Evolutionary conservation across 1,140 invertebrate species (phyloP).

Genomic region (Diachasmimorpha longicaudata): DNA sequence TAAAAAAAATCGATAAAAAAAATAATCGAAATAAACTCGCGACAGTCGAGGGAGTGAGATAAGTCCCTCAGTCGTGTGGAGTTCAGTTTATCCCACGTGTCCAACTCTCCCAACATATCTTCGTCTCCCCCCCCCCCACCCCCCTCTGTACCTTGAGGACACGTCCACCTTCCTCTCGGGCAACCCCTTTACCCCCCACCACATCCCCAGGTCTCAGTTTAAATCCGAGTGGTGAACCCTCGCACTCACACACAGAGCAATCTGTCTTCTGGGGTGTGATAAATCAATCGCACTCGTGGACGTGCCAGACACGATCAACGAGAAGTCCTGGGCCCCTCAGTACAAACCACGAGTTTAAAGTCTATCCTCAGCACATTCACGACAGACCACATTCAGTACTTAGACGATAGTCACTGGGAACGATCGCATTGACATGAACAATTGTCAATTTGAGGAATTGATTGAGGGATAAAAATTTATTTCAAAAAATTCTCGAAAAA

Average conservation of each 20-base stretch:
- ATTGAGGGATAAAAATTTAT: too few species aligned
- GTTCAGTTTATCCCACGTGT: background rate
- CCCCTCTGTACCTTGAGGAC: constrained; percentile 11
- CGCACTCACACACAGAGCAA: constrained; percentile 38
- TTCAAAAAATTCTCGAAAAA: too few species aligned
- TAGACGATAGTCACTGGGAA: background rate
- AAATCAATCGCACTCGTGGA: constrained; percentile 55
- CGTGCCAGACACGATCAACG: constrained; percentile 48
- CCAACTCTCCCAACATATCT: background rate
- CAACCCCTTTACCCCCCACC: background rate
- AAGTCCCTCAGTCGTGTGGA: background rate
- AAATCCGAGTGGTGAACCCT: background rate
- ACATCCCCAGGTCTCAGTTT: background rate
- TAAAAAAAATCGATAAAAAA: background rate
- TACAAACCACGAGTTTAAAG: background rate
- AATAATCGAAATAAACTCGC: background rate
- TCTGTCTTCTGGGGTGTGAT: constrained; percentile 55
- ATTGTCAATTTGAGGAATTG: background rate
- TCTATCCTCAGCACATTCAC: background rate
- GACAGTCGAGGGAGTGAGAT: constrained; percentile 1
- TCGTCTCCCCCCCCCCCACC: background rate
- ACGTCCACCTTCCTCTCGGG: background rate
- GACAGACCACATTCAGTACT: background rate
- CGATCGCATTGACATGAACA: background rate
- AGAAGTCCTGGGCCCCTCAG: background rate